Conservation (phyloP, 2,888 invertebrate species). For the Apodemia duryi region DNA sequence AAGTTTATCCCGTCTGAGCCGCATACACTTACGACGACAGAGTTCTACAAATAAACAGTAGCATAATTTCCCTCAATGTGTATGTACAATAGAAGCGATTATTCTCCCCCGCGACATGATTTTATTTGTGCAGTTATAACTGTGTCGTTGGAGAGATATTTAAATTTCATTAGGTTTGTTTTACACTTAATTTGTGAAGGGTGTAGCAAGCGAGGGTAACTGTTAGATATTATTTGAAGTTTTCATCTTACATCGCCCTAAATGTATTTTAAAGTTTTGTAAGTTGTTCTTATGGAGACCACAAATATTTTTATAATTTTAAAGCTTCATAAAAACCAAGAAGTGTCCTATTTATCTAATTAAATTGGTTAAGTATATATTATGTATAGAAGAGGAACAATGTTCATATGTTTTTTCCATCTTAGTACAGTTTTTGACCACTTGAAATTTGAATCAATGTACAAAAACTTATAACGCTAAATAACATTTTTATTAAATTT, state of each 20-base stretch:
- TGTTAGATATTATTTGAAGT: constrained; percentile 52
- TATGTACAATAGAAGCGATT: constrained; percentile 72
- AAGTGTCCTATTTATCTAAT: too few relatives aligned
- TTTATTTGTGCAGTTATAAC: constrained; percentile 78
- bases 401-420: too few relatives aligned
- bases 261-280: constrained; percentile 39
- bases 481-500: too few relatives aligned
- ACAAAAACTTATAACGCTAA: too few relatives aligned
- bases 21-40: constrained; percentile 44
- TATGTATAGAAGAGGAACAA: too few relatives aligned
- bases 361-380: too few relatives aligned
- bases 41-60: constrained; percentile 51
- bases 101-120: constrained; percentile 73
- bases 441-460: too few relatives aligned
- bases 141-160: constrained; percentile 74
- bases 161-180: constrained; percentile 80
- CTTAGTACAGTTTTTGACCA: too few relatives aligned
- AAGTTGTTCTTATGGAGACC: neutral
- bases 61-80: constrained; percentile 61
- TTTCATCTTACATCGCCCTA: constrained; percentile 46
- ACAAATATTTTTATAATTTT: too few relatives aligned
- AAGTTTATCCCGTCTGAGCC: constrained; percentile 31
- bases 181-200: constrained; percentile 79
- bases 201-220: constrained; percentile 61
- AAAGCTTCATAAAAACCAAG: too few relatives aligned